Conservation (phyloP, 2,113 vertebrate genomes). For the Phrynosoma blainvillii region DNA sequence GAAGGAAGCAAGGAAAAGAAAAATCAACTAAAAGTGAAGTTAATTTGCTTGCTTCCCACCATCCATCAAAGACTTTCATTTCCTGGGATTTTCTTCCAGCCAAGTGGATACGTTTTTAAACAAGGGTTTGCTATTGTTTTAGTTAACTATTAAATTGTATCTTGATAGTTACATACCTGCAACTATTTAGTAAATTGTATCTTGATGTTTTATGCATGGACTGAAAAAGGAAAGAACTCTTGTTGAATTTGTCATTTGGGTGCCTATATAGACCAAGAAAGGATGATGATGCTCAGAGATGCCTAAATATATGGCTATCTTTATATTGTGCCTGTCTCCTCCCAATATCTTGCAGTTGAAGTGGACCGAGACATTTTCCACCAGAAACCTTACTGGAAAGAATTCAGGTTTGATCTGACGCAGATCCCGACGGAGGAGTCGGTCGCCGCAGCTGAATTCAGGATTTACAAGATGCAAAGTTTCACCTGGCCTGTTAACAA, state of each 20-base stretch:
- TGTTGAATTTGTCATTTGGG: neutral
- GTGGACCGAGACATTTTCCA: slow-evolving; percentile 85
- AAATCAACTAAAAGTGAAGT: no score
- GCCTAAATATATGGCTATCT: neutral
- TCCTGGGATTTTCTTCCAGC: neutral
- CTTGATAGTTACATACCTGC: no score
- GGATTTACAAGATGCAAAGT: slow-evolving; percentile 91
- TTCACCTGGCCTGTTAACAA: slow-evolving; percentile 76
- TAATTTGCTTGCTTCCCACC: no score
- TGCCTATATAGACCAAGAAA: neutral
- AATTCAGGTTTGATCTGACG: slow-evolving; percentile 93
- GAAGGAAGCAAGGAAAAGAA: no score
- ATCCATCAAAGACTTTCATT: no score
- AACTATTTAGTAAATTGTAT: no score
- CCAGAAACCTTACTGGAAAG: slow-evolving; percentile 93
- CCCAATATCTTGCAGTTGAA: slow-evolving; percentile 82
- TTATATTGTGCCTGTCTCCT: neutral
- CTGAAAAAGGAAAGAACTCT: no score
- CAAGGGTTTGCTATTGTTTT: neutral
- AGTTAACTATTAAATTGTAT: neutral
- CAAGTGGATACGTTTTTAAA: neutral
- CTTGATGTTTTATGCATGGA: no score
- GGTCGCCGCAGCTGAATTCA: slow-evolving; percentile 90
- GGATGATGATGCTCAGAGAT: neutral
- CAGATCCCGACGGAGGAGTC: slow-evolving; percentile 89